A percentile compares a stretch with the other conserved stretches of the same genome.
These are phyloP conservation scores for Caenorhabditis brenneri DNA, from an alignment of 1,140 invertebrate genomes.

Conservation along the genomic window DNA sequence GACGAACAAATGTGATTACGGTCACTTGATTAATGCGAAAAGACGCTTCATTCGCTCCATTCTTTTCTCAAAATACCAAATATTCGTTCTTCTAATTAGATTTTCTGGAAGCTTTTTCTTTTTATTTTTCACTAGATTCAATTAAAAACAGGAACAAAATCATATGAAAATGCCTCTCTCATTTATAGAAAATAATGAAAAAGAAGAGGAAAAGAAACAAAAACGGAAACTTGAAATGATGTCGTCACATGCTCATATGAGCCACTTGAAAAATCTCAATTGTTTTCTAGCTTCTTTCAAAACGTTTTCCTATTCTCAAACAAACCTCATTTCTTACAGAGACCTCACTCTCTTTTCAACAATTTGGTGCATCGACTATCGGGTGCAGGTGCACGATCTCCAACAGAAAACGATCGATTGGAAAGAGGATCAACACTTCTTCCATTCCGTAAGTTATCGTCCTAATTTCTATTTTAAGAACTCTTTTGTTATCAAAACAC, in stretches of 20 bases:
- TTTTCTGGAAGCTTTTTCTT: background rate
- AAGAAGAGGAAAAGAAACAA: slow-evolving; percentile 28
- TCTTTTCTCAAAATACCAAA: background rate
- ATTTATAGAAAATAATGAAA: background rate
- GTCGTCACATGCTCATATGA: background rate
- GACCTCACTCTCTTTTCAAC: slow-evolving; percentile 94
- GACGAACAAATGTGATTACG: slow-evolving; percentile 29
- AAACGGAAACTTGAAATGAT: background rate
- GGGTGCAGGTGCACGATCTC: slow-evolving; percentile 50
- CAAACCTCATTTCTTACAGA: slow-evolving; percentile 75
- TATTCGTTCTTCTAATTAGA: background rate
- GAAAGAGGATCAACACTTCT: slow-evolving; percentile 15
- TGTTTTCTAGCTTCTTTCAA: too few relatives aligned
- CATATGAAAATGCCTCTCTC: too few relatives aligned
- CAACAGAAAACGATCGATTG: slow-evolving; percentile 39
- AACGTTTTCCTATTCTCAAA: slow-evolving; percentile 66
- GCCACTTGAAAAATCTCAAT: slow-evolving; percentile 38
- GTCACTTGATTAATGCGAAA: background rate
- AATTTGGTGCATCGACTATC: slow-evolving; percentile 73
- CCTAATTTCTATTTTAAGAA: too few relatives aligned
- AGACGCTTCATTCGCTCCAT: background rate
- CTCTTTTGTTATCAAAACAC: too few relatives aligned
- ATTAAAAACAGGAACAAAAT: slow-evolving; percentile 4
- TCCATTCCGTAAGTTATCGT: slow-evolving; percentile 56
- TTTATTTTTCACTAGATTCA: background rate